Base-by-base conservation (phyloP, 35 echinoderm and acorn worm species). In the Acanthaster planci region DNA sequence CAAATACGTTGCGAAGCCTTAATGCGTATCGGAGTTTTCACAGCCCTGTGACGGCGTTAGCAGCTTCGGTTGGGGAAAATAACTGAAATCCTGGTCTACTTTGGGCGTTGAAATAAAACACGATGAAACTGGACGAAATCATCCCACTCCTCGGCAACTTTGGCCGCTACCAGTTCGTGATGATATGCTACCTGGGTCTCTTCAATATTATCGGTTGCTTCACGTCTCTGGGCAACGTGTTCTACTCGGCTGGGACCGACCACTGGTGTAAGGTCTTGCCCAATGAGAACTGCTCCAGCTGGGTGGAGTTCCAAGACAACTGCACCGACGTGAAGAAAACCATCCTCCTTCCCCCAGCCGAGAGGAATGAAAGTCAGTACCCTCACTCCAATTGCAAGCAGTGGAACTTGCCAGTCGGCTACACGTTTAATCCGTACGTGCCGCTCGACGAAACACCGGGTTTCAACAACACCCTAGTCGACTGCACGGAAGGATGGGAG, bases 401-500 rank as follows among this genome's bases (percentile, higher is more conserved):
- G 68, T 87, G 53, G 19, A 32, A 15, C 10, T 19, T 77, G 8
- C 40, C 72, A 1, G 68, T 51, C 22, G 72, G 47, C 6, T 22
- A 51, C 26, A 3, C 51, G 7, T 87, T 77, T n/a, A 2, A 76
- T 31, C 60, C 60, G 15, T 22, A 40, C 14, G 75, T 44, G 29
- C 38, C 76, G 21, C 32, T 10, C 23, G 35, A n/a, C 42, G 76
- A 14, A 21, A 35, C 55, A 38, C 52, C 22, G 8, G 81, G 60
- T 39, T 57, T 36, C 8, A 67, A 27, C 6, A n/a, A n/a, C n/a
- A 56, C 36, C 29, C 19, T n/a, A 26, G 78, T 77, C 21, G 36
- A 26, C 5, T 88, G 78, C 76, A 64, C 30, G 35, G 30, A 82
- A 35, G 86, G 86, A n/a, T 88, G 86, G 86, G 78, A 40, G 52